Evolutionary conservation across 2,113 vertebrate species (phyloP), one percentile per base, ranked within the genome.

Genomic region (Chaenocephalus aceratus): DNA sequence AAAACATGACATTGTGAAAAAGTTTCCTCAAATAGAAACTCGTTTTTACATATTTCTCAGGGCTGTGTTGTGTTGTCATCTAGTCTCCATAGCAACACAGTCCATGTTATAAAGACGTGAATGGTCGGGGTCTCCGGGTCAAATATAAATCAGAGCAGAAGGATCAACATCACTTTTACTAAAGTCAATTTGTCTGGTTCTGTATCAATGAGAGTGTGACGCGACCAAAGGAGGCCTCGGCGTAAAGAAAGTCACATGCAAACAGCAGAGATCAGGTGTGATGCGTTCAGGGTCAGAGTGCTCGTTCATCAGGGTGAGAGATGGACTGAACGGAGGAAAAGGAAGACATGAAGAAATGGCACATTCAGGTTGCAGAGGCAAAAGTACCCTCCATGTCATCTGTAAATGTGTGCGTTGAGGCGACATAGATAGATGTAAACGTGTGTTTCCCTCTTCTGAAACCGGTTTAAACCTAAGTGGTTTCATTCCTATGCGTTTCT

Each of bases 11-110:
- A 26, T 7, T 18, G 12, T 57, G 52, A 44, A 41, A 30, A 52
- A 16, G 44, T 66, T 52, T 56, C 49, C 4, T 49, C 5, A 41
- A 41, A 41, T 41, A 41, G 36, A 41, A 41, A 41, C 36, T 41
- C 7, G 51, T 70, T 57, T 56, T 67, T 66, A 16, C 57, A 62
- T 83, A 45, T 45, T 62, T 75, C 75, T 71, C 53, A 66, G 10
- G 56, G 34, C 26, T 10, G 2, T 51, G 59, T 60, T 75, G 53
- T 66, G n/a, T 34, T 71, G 66, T 58, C 9, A 6, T 51, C 11
- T 6, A 0, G 44, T 78, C 44, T 63, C 75, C 30, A 59, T 72
- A n/a, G 75, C 6, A 58, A 79, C 65, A 52, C n/a, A 45, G 15
- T 34, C 49, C 18, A n/a, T 4, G 10, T 16, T 46, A 6, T 5